Evolutionary conservation across 2,888 invertebrate genomes (phyloP), one percentile per base, ranked within the genome.

Genomic region (Torymus texanus): DNA sequence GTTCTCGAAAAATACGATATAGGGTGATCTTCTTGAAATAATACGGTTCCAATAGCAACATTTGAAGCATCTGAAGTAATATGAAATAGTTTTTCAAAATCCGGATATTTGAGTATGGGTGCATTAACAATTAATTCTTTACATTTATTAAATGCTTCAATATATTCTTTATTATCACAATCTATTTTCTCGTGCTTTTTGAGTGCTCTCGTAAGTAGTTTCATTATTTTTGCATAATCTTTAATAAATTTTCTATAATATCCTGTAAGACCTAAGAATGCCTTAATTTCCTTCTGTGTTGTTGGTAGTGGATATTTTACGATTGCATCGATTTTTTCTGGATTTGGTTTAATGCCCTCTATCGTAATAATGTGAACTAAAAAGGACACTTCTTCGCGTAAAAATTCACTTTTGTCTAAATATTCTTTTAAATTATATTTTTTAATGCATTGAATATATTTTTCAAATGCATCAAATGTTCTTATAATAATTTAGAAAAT

Each of bases 301-400:
- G 3, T 29, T 5, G 2, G 29, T 5, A 29, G 0, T 4, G 29
- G 29, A 29, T 29, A 29, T 29, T 29, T 29, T 5, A 29, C 29
- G 3, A 29, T 5, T 29, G 29, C 29, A 3, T 29, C 29, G 5
- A 29, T 5, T 29, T 29, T 3, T 0, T 29, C 4, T 4, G 29
- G 4, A 29, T 29, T 29, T 5, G 29, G 4, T 29, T 29, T 29
- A 3, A 29, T 29, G 0, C 29, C 29, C 3, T 29, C 4, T 5
- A 3, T 1, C 11, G n/a, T 65, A n/a, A 65, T 65, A 2, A 65
- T 41, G 16, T 65, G 50, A 4, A 50, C 50, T 41, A 50, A 16
- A 65, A 50, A 65, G 4, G 65, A n/a, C 8, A 65, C 50, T 50
- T 65, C 50, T 50, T 65, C 50, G 2, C n/a, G n/a, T 65, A 65